These are phyloP conservation scores for Lethenteron camtschaticum DNA, from an alignment of 2,113 vertebrate species.

Conservation along the genomic window DNA sequence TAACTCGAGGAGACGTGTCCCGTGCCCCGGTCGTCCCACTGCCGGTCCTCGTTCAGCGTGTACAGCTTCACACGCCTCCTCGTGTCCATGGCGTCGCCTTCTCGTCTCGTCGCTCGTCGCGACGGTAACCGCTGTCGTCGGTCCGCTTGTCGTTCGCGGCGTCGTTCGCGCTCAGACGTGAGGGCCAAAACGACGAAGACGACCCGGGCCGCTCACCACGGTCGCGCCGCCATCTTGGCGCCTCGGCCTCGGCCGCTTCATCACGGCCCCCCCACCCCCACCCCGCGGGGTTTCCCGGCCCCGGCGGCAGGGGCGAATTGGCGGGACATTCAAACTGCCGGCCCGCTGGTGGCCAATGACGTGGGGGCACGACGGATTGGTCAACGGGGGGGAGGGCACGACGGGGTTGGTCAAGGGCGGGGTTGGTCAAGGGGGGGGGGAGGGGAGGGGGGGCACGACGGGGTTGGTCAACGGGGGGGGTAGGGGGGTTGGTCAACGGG, in stretches of 20 bases:
- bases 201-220: not conserved
- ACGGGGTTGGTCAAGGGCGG: conserved; percentile 15
- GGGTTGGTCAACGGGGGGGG: too few species aligned
- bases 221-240: conserved; percentile 8
- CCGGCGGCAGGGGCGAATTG: not conserved
- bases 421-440: too few species aligned
- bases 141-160: not conserved
- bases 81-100: conserved; percentile 60
- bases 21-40: conserved; percentile 92
- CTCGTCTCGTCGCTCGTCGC: conserved; percentile 16
- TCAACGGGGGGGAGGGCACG: conserved; percentile 11
- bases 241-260: conserved; percentile 12
- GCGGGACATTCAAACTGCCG: not conserved
- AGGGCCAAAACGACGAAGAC: not conserved
- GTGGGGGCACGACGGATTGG: conserved; percentile 8
- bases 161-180: not conserved
- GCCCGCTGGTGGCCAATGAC: too few species aligned
- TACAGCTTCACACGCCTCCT: conserved; percentile 89
- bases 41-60: conserved; percentile 84
- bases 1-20: conserved; percentile 83
- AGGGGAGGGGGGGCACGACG: too few species aligned
- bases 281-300: not conserved
- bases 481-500: too few species aligned
- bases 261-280: conserved; percentile 8
- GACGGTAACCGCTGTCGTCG: not conserved